Evolutionary conservation across 2,113 vertebrate genomes (phyloP).

Genomic region (Butastur rufipennis): DNA sequence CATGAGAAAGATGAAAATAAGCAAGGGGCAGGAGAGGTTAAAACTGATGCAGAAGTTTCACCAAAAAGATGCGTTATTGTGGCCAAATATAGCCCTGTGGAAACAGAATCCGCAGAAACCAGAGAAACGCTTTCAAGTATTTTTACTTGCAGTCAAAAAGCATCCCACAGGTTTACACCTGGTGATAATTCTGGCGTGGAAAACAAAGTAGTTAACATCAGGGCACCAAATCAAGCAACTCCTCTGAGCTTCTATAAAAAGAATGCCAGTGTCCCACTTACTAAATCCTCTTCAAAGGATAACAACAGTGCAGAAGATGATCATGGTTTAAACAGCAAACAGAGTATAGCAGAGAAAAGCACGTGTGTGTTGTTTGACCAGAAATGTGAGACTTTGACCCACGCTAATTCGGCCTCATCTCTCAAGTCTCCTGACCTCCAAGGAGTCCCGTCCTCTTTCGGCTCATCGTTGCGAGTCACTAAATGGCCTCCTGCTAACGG

Average conservation of each 20-base stretch:
- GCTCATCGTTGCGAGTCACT: neutral
- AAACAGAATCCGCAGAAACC: neutral
- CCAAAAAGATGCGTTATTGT: neutral
- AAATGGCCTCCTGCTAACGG: neutral
- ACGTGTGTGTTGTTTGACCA: neutral
- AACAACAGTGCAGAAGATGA: neutral
- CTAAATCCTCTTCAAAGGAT: constrained; percentile 16
- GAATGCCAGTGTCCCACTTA: neutral
- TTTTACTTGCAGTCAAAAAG: neutral
- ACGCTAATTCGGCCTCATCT: neutral
- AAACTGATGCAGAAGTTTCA: neutral
- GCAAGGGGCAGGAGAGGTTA: neutral
- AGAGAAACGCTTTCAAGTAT: neutral
- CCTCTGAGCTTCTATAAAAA: constrained; percentile 3
- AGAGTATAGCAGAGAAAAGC: constrained; percentile 1
- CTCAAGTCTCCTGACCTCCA: neutral
- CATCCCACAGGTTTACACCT: neutral
- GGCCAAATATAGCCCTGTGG: neutral
- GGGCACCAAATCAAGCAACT: neutral
- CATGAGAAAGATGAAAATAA: neutral
- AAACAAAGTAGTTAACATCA: neutral
- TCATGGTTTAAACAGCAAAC: neutral
- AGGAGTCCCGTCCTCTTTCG: neutral
- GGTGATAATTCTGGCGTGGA: neutral
- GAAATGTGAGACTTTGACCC: neutral